These are phyloP conservation scores for Lepidiolamprologus cunningtoni DNA, from an alignment of 2,113 vertebrate species.

Conservation along the genomic window DNA sequence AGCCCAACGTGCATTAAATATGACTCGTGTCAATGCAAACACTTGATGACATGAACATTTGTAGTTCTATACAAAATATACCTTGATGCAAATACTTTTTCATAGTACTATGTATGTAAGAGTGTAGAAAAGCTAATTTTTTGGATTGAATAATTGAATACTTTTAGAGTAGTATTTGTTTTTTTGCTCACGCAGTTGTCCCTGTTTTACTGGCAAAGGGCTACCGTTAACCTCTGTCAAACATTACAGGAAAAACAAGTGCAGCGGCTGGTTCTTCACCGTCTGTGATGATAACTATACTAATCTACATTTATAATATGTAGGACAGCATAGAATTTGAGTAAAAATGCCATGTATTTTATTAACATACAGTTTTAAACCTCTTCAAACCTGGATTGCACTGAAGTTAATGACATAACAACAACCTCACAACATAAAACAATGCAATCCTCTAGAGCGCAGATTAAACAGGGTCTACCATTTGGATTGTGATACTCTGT, in stretches of 20 bases:
- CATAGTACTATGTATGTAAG: background rate
- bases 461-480: background rate
- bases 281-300: background rate
- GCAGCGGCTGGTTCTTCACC: accelerated
- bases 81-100: background rate
- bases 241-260: background rate
- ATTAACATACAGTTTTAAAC: background rate
- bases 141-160: background rate
- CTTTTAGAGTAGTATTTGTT: background rate
- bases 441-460: background rate
- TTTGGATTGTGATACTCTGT: background rate
- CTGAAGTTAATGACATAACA: background rate
- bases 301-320: background rate
- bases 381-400: background rate
- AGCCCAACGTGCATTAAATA: background rate
- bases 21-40: background rate
- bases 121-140: background rate
- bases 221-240: background rate
- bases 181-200: background rate
- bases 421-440: background rate
- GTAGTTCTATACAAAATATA: background rate
- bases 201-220: background rate
- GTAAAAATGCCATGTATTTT: background rate
- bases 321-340: background rate
- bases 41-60: background rate